Evolutionary conservation across 2,797 vertebrate genomes (phyloP), one percentile per base, ranked within the genome.

Genomic region (Onychomys torridus): DNA sequence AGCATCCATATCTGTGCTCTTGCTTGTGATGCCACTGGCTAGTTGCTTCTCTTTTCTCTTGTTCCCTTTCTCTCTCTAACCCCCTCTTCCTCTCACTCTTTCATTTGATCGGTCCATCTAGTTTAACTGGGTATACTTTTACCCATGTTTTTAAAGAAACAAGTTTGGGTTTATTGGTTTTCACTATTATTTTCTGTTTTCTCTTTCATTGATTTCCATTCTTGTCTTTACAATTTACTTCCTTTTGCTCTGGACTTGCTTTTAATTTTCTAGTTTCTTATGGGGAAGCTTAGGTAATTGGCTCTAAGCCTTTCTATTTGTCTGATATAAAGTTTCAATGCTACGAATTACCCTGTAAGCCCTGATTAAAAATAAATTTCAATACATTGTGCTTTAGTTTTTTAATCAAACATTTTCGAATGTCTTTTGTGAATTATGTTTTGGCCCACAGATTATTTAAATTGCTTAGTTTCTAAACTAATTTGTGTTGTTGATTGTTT

Each of bases 251-350:
- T 84, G 71, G 34, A 4, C 40, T 96, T 96, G 46, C 32, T 77
- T 94, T 93, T 86, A 67, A 96, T 94, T 96, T 94, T 96, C 84
- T 69, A 81, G 52, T 93, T 93, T 90, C 78, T 92, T 93, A 61
- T 55, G 32, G 27, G 17, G 55, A 89, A 86, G 27, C 69, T 75
- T 96, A 82, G 21, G 19, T 95, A 67, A 93, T 27, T 89, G 49
- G 61, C 94, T 95, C 85, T 52, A 93, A 89, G 55, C 4, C 4
- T 61, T 94, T 78, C 34, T 79, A 7, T 81, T 77, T 94, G 93
- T 95, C 52, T 65, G 75, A 78, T 73, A 16, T 16, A 59, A 95
- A 14, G 1, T 59, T 88, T 85, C 67, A 81, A 6, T 75, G 27
- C 86, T 95, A 79, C n/a, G 65, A 52, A 61, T 95, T 83, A 78